Evolutionary conservation across 2,797 vertebrate species (phyloP), one percentile per base, ranked within the genome.

Genomic region (Siniperca obscura): DNA sequence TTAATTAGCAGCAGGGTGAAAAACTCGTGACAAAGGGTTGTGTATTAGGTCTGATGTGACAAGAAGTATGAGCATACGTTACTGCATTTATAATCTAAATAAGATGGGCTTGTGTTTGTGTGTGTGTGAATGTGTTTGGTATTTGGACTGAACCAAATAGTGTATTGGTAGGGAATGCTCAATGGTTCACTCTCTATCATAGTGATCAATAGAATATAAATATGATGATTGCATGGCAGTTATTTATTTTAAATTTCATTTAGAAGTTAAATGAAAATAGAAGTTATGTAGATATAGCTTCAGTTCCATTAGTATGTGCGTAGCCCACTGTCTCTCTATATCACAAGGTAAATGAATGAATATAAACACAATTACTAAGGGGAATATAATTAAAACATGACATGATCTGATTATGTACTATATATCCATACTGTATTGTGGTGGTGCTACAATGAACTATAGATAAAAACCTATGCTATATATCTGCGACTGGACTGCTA

Each of bases 1-100:
- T 59, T 53, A 73, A 82, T 81, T 78, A 56, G 3, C 64, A 80
- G 72, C 44, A 27, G 62, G 74, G 40, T 70, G 42, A 61, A 56
- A 69, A 40, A 65, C 3, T 11, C 25, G 11, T 64, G 55, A 50
- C 5, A 6, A 66, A 42, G 36, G 46, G 11, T 53, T 85, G 61
- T 74, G 36, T 40, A 50, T 71, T 53, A 71, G 40, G 60, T 71
- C 42, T 52, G 16, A 74, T 90, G 59, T 64, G 38, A 69, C 46
- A 50, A 52, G 22, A 78, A 48, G 6, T 59, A 19, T 77, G 34
- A 72, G 48, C 38, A 65, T 48, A 64, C 81, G 62, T 50, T 46
- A 25, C 2, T 66, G 19, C 36, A 70, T 22, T 74, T 46, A 17
- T 1, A 7, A 16, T 64, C 11, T 36, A 9, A 80, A 70, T 64